Conservation (phyloP, 1,140 invertebrate species). For the Diprion similis region DNA sequence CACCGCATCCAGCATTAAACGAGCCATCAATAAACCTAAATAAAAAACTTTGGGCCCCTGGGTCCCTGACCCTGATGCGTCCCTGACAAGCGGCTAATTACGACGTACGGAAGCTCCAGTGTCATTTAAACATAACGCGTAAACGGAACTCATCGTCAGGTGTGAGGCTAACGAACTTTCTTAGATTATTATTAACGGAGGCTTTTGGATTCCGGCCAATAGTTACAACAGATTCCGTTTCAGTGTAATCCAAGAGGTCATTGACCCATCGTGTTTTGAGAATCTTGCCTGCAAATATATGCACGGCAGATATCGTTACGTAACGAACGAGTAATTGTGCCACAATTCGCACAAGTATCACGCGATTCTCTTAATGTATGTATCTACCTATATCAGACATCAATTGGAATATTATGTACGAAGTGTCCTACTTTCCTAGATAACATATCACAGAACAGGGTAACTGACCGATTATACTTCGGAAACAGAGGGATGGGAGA, state of each 20-base stretch:
- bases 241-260: constrained; percentile 33
- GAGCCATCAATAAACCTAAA: not conserved
- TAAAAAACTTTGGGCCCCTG: not conserved
- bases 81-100: no score
- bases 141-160: not conserved
- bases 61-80: not conserved
- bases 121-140: not conserved
- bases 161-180: constrained; percentile 43
- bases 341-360: not conserved
- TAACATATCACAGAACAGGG: no score
- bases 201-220: constrained; percentile 44
- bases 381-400: not conserved
- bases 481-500: no score
- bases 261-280: constrained; percentile 37
- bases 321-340: not conserved
- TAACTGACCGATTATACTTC: no score
- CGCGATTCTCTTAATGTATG: not conserved
- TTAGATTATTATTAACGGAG: constrained; percentile 45
- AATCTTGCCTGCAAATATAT: constrained; percentile 7
- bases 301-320: not conserved
- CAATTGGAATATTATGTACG: no score
- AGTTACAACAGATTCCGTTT: constrained; percentile 48
- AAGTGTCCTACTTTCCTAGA: no score
- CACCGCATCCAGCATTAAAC: not conserved
- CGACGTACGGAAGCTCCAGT: no score